Conservation (phyloP, 53 echinoderm and acorn worm species). For the Stichopus horrens region DNA sequence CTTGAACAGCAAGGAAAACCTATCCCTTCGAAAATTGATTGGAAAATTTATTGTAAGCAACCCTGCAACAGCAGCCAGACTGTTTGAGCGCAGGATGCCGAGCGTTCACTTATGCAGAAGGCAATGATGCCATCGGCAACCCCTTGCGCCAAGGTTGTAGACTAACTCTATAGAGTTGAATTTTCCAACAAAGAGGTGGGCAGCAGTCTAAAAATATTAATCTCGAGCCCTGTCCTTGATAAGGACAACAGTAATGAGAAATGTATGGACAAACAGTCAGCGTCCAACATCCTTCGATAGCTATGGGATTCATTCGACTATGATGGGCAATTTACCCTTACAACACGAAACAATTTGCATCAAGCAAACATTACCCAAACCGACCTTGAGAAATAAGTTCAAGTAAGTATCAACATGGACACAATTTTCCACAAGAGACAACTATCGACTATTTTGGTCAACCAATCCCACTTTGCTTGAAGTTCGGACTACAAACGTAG, state of each 20-base stretch:
- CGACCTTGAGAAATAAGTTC: neutral
- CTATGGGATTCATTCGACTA: neutral
- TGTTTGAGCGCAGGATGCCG: slow-evolving; percentile 64
- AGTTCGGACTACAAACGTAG: slow-evolving; percentile 46
- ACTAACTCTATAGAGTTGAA: slow-evolving; percentile 53
- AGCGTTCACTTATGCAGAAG: slow-evolving; percentile 53
- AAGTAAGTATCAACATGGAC: slow-evolving; percentile 14
- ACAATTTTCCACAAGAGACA: slow-evolving; percentile 32
- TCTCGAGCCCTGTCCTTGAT: slow-evolving; percentile 1
- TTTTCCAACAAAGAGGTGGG: slow-evolving; percentile 55
- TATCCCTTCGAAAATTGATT: slow-evolving; percentile 46
- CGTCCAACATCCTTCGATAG: neutral
- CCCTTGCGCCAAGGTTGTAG: slow-evolving; percentile 62
- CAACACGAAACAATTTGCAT: neutral
- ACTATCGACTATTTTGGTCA: slow-evolving; percentile 17
- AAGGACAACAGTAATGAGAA: neutral
- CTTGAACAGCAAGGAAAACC: slow-evolving; percentile 49
- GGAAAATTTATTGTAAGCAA: slow-evolving; percentile 59
- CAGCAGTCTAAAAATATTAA: slow-evolving; percentile 59
- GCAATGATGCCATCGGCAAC: slow-evolving; percentile 59
- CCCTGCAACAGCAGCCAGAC: slow-evolving; percentile 77
- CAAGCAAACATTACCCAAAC: neutral
- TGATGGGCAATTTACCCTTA: neutral
- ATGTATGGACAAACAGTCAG: neutral
- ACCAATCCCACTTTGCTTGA: slow-evolving; percentile 18